Evolutionary conservation across 2,113 vertebrate species (phyloP), one percentile per base, ranked within the genome.

Genomic region (Sphaerodactylus townsendi): DNA sequence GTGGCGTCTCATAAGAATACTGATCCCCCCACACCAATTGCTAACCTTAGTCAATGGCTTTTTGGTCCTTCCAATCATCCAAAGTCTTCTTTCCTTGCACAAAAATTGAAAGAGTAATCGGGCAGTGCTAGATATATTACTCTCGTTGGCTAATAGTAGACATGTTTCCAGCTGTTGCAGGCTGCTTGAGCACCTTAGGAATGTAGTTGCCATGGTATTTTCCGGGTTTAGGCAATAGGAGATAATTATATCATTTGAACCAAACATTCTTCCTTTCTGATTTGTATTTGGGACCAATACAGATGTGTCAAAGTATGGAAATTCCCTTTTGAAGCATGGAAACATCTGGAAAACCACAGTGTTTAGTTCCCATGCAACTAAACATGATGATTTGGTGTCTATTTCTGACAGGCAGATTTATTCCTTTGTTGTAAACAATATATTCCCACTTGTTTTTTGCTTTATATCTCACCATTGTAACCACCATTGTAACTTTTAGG

Each of bases 261-360:
- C 77, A 84, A 62, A 50, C 15, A 5, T 70, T 84, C 17, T 46
- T 21, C 66, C 17, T 30, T 78, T 77, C 53, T 33, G 53, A 46
- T 39, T 37, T 59, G 39, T 62, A 46, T 33, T 30, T 85, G 37
- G 21, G 62, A 46, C 82, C 82, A 59, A 48, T 48, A 68, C n/a
- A 41, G 15, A 81, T 77, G 75, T 33, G 30, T 76, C 78, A 50
- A 19, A 69, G 59, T 44, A 71, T 14, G 37, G 39, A 81, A 75
- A 86, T 76, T 81, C n/a, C 78, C 28, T 46, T 59, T 46, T 76
- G 37, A 86, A 81, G 82, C 74, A 70, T 84, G 73, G 64, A 84
- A 84, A 48, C 62, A 81, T 81, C 77, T 86, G 71, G 13, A 81
- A 30, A 86, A 86, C 19, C n/a, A 33, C 37, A 28, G 56, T 30